Evolutionary conservation across 2,888 invertebrate species (phyloP), one percentile per base, ranked within the genome.

Genomic region (Callosobruchus maculatus): DNA sequence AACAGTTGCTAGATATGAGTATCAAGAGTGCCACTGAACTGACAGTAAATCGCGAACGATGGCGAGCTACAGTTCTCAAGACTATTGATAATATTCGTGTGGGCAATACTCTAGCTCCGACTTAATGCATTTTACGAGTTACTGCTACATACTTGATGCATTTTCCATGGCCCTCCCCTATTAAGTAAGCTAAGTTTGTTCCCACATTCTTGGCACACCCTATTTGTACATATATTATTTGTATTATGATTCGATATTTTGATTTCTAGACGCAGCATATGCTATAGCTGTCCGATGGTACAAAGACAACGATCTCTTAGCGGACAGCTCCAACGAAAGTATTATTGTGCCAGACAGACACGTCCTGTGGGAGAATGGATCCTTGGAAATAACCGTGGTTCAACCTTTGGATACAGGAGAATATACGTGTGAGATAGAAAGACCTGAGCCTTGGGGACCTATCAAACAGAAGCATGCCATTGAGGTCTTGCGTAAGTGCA

Each of bases 401-500:
- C 86, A 88, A 26, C 88, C 91, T 0, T 83, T 85, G 13, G 93
- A 93, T 80, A 91, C 91, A 0, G 93, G 92, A 0, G 89, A 91
- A 78, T 93, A 93, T 80, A 90, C 90, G 9, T 93, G 93, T 79
- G 92, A 93, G 87, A 92, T 92, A 0, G 83, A 91, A 20, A 87
- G 93, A 21, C 89, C 91, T 0, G 89, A 90, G 31, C 92, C 93
- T 0, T 92, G 92, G 92, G 90, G 91, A 0, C 89, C 91, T 0
- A 90, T 93, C n/a, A 88, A 90, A 68, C 95, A 95, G 85, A 89
- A 90, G 0, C 94, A 95, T 82, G 90, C 93, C 21, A 93, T 95
- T 78, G 92, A 94, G 89, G 95, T 95, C 2, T 90, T 94, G 84
- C 92, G 94, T 93, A 87, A 90, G 93, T 90, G n/a, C n/a, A n/a